Evolutionary conservation across 2,113 vertebrate genomes (phyloP).

Genomic region (Oreochromis niloticus): DNA sequence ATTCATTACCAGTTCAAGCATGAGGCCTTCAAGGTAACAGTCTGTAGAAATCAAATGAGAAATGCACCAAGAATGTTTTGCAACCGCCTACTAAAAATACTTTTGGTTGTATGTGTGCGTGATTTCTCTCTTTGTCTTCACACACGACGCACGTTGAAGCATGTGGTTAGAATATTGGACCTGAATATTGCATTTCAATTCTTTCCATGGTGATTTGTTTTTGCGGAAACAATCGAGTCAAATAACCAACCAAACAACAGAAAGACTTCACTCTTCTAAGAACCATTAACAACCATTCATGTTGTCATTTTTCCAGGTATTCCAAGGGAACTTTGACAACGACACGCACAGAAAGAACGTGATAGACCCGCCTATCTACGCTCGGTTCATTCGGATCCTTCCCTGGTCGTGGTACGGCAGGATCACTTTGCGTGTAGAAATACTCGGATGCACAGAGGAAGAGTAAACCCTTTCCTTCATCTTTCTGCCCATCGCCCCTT

Average conservation of each 20-base stretch:
- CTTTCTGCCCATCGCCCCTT: slow-evolving; percentile 14
- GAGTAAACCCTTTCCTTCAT: slow-evolving; percentile 72
- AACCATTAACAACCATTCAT: background rate
- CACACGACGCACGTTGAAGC: background rate
- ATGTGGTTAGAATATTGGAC: background rate
- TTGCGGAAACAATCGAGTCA: background rate
- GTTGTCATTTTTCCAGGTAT: slow-evolving; percentile 76
- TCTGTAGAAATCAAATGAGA: background rate
- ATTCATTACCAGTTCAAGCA: background rate
- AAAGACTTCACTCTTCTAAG: background rate
- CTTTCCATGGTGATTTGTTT: background rate
- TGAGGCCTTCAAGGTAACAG: background rate
- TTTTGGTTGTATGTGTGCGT: background rate
- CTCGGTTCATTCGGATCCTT: slow-evolving; percentile 87
- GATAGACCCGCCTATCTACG: slow-evolving; percentile 88
- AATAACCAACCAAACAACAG: background rate
- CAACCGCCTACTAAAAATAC: background rate
- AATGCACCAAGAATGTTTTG: background rate
- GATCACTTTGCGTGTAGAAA: slow-evolving; percentile 92
- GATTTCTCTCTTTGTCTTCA: background rate
- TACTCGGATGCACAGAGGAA: slow-evolving; percentile 90
- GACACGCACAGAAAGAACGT: slow-evolving; percentile 98
- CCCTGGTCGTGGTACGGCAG: slow-evolving; percentile 98
- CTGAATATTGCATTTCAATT: background rate
- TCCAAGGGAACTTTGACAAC: slow-evolving; percentile 99